phyloP scores from a whole-genome alignment of 2,888 invertebrate genomes.

The Zygothrica quintamaculata region DNA sequence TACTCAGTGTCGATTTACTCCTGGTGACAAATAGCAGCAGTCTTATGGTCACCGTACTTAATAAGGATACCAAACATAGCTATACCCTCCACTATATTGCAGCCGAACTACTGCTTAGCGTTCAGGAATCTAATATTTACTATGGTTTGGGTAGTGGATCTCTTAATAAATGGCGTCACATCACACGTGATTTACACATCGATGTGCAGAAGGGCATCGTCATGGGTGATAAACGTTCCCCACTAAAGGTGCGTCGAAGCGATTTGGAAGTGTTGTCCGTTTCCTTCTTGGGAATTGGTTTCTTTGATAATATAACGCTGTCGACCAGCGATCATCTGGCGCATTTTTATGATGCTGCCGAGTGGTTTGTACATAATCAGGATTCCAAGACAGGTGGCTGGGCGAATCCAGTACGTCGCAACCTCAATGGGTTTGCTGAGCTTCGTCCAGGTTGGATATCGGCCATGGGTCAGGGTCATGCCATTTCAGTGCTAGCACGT shows the following conservation, averaged over 20 bases:
- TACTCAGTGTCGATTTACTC: constrained; percentile 90
- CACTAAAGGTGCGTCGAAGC: constrained; percentile 82
- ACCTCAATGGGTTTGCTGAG: constrained; percentile 90
- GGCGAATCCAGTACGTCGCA: constrained; percentile 94
- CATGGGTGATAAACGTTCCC: constrained; percentile 73
- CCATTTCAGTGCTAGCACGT: constrained; percentile 95
- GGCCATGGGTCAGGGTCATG: constrained; percentile 99
- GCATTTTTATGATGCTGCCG: constrained; percentile 95
- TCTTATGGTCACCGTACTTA: constrained; percentile 91
- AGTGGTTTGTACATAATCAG: constrained; percentile 96
- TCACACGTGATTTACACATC: constrained; percentile 94
- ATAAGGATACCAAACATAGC: constrained; percentile 90
- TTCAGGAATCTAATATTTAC: constrained; percentile 92
- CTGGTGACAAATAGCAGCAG: constrained; percentile 91
- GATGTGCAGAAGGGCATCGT: constrained; percentile 96
- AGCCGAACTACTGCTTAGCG: constrained; percentile 89
- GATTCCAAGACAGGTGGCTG: constrained; percentile 94
- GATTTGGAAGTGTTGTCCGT: constrained; percentile 87
- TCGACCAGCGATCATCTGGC: constrained; percentile 94
- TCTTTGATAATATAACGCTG: constrained; percentile 91
- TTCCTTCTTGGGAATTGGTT: constrained; percentile 89
- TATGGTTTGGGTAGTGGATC: constrained; percentile 91
- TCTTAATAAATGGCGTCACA: constrained; percentile 89
- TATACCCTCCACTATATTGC: constrained; percentile 94
- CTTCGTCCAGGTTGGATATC: constrained; percentile 97